Evolutionary conservation across 2,888 invertebrate species (phyloP).

Genomic region (Galeopsomyia nigrocyanea): DNA sequence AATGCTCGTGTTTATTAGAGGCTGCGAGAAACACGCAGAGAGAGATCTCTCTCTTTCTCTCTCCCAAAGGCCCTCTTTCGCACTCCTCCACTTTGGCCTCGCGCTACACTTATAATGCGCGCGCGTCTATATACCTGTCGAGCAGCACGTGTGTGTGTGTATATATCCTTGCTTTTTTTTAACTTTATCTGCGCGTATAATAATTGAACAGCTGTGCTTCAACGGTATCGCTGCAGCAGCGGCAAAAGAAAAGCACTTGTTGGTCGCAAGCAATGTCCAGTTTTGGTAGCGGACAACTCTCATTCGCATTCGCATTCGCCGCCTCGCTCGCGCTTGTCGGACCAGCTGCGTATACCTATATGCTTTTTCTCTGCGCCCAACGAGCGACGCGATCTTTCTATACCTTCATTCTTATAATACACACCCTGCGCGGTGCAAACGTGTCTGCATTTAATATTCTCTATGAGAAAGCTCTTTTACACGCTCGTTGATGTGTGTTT

Average conservation of each 20-base stretch:
- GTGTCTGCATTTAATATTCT: too few species aligned
- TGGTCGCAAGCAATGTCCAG: conserved; percentile 54
- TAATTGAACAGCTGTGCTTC: conserved; percentile 35
- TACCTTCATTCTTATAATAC: conserved; percentile 20
- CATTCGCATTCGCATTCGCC: conserved; percentile 61
- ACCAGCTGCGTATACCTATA: too few species aligned
- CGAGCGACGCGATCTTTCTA: too few species aligned
- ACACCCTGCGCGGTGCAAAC: too few species aligned
- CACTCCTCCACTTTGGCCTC: conserved; percentile 48
- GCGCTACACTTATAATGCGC: not conserved
- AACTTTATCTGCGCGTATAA: conserved; percentile 6
- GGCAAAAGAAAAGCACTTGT: conserved; percentile 54
- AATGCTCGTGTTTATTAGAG: conserved; percentile 61
- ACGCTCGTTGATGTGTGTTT: too few species aligned
- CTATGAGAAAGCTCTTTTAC: too few species aligned
- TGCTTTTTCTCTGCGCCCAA: not conserved
- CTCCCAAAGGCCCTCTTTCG: conserved; percentile 22
- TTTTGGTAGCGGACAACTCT: conserved; percentile 59
- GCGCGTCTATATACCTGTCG: not conserved
- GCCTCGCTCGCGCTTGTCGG: too few species aligned
- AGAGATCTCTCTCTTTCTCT: not conserved
- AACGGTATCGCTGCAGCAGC: conserved; percentile 8
- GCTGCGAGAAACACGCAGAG: conserved; percentile 29
- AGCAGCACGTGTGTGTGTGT: not conserved
- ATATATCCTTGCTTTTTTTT: not conserved